Base-by-base conservation (phyloP, 2,888 invertebrate species). In the Nemurella pictetii region DNA sequence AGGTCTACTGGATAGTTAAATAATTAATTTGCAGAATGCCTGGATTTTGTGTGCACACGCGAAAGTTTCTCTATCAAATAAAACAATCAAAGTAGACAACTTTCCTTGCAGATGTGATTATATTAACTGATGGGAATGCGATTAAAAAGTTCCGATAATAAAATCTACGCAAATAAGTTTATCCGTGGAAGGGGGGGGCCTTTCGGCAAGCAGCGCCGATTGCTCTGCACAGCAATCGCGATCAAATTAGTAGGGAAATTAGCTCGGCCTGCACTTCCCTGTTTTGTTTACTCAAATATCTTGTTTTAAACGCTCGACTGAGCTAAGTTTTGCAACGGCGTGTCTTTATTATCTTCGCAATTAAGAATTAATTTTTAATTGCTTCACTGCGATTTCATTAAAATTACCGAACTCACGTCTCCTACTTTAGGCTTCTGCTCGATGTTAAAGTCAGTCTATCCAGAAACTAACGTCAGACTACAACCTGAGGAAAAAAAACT, bases 61-160 rank as follows among this genome's bases (percentile, higher is more conserved):
- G 55, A 55, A 26, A 75, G 28, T 26, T 75, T 75, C 75, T 75
- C 27, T 75, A 75, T 75, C 75, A 27, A 75, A 75, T 75, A 27
- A 75, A 75, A 75, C 75, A 75, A 75, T 75, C 75, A 75, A 75
- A 75, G 75, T 25, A 75, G 75, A 75, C 28, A 75, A 75, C 75
- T 75, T 75, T 75, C 27, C 4, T 25, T 75, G 75, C 20, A 75
- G 75, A 75, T 55, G 75, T 75, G 75, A 75, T 75, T 25, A 75
- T n/a, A 75, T 75, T 75, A 75, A 75, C 75, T 27, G 75, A 27
- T 75, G 75, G 27, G 75, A 75, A 75, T 75, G 75, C 75, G 75
- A 75, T 75, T 75, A 75, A 75, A 75, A 75, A 75, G 27, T 75
- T 75, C 55, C 28, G 75, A 75, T 75, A 75, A 75, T 75, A 28